These are phyloP conservation scores for Osmerus eperlanus DNA, from an alignment of 2,113 vertebrate genomes.

Conservation along the genomic window DNA sequence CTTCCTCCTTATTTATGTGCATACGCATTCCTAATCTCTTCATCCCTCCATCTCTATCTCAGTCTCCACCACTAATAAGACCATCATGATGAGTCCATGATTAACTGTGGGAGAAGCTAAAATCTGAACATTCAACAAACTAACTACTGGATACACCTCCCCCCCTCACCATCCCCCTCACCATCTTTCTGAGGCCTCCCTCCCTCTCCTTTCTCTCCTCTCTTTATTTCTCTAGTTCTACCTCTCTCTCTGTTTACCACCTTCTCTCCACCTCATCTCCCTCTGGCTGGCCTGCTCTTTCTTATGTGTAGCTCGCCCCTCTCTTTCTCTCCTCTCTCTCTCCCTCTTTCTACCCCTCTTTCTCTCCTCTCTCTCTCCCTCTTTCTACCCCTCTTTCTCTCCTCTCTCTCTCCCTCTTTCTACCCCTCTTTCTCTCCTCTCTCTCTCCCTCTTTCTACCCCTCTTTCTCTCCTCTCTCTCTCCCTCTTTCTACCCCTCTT, in stretches of 20 bases:
- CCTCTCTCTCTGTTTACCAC: slow-evolving; percentile 9
- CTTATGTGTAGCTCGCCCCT: slow-evolving; percentile 1
- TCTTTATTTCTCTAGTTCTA: not conserved
- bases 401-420: not conserved
- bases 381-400: not conserved
- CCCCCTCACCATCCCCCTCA: not conserved
- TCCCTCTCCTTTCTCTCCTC: not conserved
- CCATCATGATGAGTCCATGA: not conserved
- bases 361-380: not conserved
- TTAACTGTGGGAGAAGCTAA: not conserved
- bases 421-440: not conserved
- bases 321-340: not conserved
- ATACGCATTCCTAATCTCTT: no score
- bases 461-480: slow-evolving; percentile 17
- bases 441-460: slow-evolving; percentile 9
- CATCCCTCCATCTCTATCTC: no score
- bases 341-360: not conserved
- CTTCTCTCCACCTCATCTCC: slow-evolving; percentile 31
- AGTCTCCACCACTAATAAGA: not conserved
- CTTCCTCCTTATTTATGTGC: no score
- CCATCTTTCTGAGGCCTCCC: slow-evolving; percentile 2
- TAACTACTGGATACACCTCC: slow-evolving; percentile 14
- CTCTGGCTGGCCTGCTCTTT: not conserved
- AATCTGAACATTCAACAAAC: not conserved
- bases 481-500: not conserved